Base-by-base conservation (phyloP, 1,140 invertebrate species). In the Mercenaria mercenaria region DNA sequence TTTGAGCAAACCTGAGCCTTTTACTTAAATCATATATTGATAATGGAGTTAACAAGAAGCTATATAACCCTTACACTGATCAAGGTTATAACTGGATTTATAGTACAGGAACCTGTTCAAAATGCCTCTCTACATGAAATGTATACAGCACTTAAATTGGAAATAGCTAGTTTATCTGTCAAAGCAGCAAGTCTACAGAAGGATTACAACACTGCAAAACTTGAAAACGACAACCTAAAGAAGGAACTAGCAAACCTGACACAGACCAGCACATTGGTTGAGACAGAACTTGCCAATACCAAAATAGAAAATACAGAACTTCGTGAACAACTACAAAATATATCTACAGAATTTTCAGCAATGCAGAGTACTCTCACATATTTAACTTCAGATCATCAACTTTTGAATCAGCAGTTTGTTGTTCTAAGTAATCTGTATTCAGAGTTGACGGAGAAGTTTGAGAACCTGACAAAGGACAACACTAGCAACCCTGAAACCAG, bases 161-260 rank as follows among this genome's bases (percentile, higher is more conserved):
- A 72, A 72, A 72, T 72, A 10, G 67, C 67, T 15, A 72, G 15
- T 18, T 39, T 72, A 6, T 39, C 32, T 39, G 37, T 18, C 1
- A 34, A 72, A 23, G 18, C 37, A 13, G 15, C 67, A 4, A 72
- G n/a, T 39, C n/a, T 72, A n/a, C 32, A 18, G 37, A 72, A 39
- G 32, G 37, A 72, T 39, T 72, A 39, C 37, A n/a, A 34, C 18
- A 41, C 32, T 15, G 37, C 41, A 8, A 37, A 72, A 72, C 32
- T 72, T 72, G 67, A 72, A n/a, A 72, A 72, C 41, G 67, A 39
- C 34, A 72, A 72, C 32, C 67, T 72, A 0, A 72, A 39, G 41
- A 37, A 13, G 1, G 37, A 34, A n/a, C n/a, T 72, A 6, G 37
- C 8, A n/a, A 39, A 39, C n/a, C 37, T 72, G 34, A 72, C n/a